These are phyloP conservation scores for Apamea crenata DNA, from an alignment of 2,888 invertebrate genomes.

Conservation along the genomic window DNA sequence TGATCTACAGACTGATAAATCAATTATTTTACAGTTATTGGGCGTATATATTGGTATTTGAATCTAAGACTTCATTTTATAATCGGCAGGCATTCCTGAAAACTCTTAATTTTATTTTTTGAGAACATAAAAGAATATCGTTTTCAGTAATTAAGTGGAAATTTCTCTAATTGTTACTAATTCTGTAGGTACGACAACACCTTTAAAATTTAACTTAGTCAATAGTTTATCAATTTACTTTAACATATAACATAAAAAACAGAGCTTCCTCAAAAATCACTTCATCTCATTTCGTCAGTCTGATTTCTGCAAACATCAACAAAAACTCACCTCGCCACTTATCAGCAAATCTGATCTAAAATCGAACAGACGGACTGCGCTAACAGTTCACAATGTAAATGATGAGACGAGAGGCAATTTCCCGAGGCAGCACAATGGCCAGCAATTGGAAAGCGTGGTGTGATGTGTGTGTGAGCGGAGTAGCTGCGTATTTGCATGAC, in stretches of 20 bases:
- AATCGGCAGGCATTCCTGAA: not conserved
- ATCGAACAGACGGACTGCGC: constrained; percentile 55
- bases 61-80: not conserved
- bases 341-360: constrained; percentile 56
- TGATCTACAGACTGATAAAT: not conserved
- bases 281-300: constrained; percentile 12
- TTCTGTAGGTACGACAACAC: not conserved
- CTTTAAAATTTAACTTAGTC: not conserved
- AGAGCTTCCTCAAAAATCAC: constrained; percentile 21
- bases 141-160: not conserved
- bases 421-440: constrained; percentile 70
- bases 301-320: constrained; percentile 22
- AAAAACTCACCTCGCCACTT: constrained; percentile 46
- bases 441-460: constrained; percentile 80
- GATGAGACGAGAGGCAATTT: constrained; percentile 67
- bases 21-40: not conserved
- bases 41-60: not conserved
- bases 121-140: not conserved
- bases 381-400: constrained; percentile 64
- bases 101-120: not conserved
- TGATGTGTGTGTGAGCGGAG: constrained; percentile 77
- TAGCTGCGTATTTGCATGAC: constrained; percentile 80
- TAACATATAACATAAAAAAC: constrained; percentile 1
- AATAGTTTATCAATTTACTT: not conserved
- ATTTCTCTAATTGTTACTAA: not conserved